Percentiles rank a stretch among this genome's conserved stretches.
These are phyloP conservation scores for Limnephilus marmoratus DNA, from an alignment of 2,888 invertebrate species.

Conservation along the genomic window DNA sequence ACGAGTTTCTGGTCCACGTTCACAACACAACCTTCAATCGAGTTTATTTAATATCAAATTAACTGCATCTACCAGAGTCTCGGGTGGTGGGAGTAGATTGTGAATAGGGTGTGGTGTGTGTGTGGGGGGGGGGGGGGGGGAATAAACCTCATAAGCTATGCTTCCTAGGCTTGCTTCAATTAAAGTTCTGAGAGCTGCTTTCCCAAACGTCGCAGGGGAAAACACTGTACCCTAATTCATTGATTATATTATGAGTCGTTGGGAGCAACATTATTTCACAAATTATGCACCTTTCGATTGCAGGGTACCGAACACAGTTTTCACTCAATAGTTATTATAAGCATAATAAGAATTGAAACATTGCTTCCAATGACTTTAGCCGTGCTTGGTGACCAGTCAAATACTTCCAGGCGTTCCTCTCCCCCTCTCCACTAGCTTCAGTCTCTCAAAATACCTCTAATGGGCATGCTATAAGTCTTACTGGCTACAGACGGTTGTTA, in stretches of 20 bases:
- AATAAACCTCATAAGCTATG: slow-evolving; percentile 19
- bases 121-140: no score
- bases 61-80: slow-evolving; percentile 33
- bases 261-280: neutral
- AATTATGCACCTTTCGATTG: no score
- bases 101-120: no score
- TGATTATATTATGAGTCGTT: neutral
- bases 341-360: no score
- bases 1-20: neutral
- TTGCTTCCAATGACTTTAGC: no score
- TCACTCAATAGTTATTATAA: neutral
- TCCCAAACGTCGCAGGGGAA: neutral
- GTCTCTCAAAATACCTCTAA: no score
- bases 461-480: no score
- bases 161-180: neutral
- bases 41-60: slow-evolving; percentile 56
- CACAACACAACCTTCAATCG: slow-evolving; percentile 21
- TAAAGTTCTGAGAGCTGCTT: neutral
- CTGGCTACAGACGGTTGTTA: no score
- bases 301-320: neutral
- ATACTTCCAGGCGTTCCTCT: no score
- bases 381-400: no score
- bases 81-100: neutral
- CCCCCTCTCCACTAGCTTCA: no score
- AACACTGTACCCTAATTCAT: neutral